phyloP scores from a whole-genome alignment of 1,140 invertebrate species.

The Halictus rubicundus region DNA sequence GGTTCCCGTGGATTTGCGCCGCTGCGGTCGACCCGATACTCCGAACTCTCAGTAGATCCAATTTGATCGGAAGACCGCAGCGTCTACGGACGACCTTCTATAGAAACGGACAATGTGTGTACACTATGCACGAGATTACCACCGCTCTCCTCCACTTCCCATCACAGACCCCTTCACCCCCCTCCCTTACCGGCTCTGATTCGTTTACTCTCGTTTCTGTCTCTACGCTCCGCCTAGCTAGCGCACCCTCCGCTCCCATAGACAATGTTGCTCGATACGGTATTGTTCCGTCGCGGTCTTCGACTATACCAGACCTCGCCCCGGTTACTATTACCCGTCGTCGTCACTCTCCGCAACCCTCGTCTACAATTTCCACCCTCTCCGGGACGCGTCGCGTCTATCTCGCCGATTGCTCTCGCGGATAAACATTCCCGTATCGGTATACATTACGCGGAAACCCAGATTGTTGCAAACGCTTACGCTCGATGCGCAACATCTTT shows the following conservation, averaged over 20 bases:
- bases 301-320: conserved; percentile 58
- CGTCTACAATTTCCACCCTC: conserved; percentile 32
- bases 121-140: conserved; percentile 46
- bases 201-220: conserved; percentile 28
- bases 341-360: conserved; percentile 21
- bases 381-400: neutral
- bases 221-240: conserved; percentile 6
- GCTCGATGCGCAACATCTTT: no score
- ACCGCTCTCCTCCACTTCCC: neutral
- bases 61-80: conserved; percentile 73
- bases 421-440: conserved; percentile 10
- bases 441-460: neutral
- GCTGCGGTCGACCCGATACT: conserved; percentile 70
- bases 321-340: conserved; percentile 61
- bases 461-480: neutral
- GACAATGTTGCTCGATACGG: conserved; percentile 78
- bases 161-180: neutral
- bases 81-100: conserved; percentile 66
- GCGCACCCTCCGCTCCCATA: conserved; percentile 32
- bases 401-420: neutral
- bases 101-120: conserved; percentile 66
- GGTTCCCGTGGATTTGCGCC: conserved; percentile 64
- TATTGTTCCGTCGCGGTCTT: conserved; percentile 74
- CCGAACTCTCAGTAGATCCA: conserved; percentile 71
- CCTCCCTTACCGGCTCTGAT: conserved; percentile 22